Evolutionary conservation across 2,797 vertebrate species (phyloP).

Genomic region (Enteromius viviparus): DNA sequence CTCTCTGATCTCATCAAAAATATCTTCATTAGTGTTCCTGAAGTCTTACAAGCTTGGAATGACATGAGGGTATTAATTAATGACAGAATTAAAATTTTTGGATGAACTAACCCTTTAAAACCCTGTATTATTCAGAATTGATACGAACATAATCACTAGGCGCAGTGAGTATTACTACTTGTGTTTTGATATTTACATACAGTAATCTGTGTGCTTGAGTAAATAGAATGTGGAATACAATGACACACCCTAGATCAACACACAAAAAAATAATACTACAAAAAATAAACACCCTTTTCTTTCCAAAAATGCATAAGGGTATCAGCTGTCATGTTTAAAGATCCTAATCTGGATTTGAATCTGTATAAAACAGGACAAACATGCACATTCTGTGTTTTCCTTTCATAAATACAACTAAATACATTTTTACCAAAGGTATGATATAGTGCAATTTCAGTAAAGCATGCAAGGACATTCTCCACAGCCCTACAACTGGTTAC

Average conservation of each 20-base stretch:
- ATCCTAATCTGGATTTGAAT: neutral
- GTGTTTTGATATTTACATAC: neutral
- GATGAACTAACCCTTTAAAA: no score
- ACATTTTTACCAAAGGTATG: conserved; percentile 23
- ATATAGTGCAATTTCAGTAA: conserved; percentile 49
- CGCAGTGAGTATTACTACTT: neutral
- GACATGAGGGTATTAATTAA: no score
- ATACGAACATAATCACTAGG: neutral
- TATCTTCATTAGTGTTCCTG: no score
- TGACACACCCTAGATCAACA: neutral
- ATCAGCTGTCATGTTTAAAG: neutral
- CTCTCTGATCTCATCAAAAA: no score
- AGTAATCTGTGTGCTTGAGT: neutral
- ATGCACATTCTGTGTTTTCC: conserved; percentile 36
- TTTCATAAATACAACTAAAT: conserved; percentile 32
- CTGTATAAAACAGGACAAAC: conserved; percentile 26
- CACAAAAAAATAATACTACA: neutral
- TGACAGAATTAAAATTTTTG: no score
- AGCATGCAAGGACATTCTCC: conserved; percentile 59
- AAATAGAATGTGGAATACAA: neutral
- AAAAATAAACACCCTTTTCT: conserved; percentile 11
- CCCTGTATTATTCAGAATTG: conserved; percentile 1
- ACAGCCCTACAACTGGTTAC: conserved; percentile 30
- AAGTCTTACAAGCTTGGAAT: no score
- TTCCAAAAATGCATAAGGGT: neutral